Base-by-base conservation (phyloP, 2,888 invertebrate genomes). In the Xanthorhoe designata region DNA sequence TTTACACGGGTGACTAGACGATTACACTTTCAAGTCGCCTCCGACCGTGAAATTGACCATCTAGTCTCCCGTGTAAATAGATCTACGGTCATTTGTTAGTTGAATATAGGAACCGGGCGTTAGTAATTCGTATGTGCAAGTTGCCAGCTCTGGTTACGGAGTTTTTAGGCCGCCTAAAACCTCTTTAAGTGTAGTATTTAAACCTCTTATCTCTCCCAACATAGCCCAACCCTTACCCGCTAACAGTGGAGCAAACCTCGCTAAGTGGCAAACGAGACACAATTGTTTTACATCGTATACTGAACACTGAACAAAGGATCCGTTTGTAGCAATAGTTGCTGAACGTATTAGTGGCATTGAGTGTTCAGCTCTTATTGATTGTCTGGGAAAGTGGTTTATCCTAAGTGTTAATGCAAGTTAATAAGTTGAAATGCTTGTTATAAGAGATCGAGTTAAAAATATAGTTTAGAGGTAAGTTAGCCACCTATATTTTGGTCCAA, bases 191-290 rank as follows among this genome's bases (percentile, higher is more conserved):
- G n/a, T 24, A 24, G 24, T 24, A 4, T 24, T 24, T 24, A 49
- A 60, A 42, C 17, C 66, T 66, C 69, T 32, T 18, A 55, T 47
- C 38, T 42, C 42, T 61, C 4, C 0, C 47, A 32, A 17, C 55
- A 52, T 64, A 35, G 49, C 51, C 66, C 29, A 52, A 2, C 47
- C 9, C 69, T 77, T 64, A 74, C 74, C 78, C 82, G 83, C 83
- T 87, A 87, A 87, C 85, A 81, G 80, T 76, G 75, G 75, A 71
- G 78, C 77, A 87, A 85, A 86, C 81, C 74, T 65, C 73, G 75
- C 78, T 82, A 84, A 86, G 86, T 83, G 86, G 82, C 75, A 81
- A 84, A 84, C 86, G 84, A 87, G 87, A 82, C 73, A 82, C 87
- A 87, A 88, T 88, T 88, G 88, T 88, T 87, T 87, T 87, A 87